Percentiles rank a stretch among this genome's conserved stretches.
Conservation (phyloP, 2,113 vertebrate species). For the Oryctolagus cuniculus region mOryCun1.1 NC_091433.1:195581001-195581500, state of each 20-base stretch:
- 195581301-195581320: neutral
- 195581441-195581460: neutral
- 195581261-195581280: neutral
- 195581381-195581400: too few relatives aligned
- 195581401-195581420: neutral
- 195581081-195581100: neutral
- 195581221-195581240: rapidly evolving
- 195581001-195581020: too few relatives aligned
- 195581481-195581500: rapidly evolving
- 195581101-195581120: neutral
- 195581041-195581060: neutral
- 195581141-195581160: too few relatives aligned
- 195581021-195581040: too few relatives aligned
- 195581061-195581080: neutral
- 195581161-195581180: neutral
- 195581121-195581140: too few relatives aligned
- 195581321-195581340: too few relatives aligned
- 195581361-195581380: neutral
- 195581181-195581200: neutral
- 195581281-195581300: neutral
- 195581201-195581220: neutral
- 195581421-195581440: too few relatives aligned
- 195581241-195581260: neutral
- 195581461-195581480: rapidly evolving
- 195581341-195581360: rapidly evolving